Base-by-base conservation (phyloP, 2,888 invertebrate species). In the Anoncus sp. region DNA sequence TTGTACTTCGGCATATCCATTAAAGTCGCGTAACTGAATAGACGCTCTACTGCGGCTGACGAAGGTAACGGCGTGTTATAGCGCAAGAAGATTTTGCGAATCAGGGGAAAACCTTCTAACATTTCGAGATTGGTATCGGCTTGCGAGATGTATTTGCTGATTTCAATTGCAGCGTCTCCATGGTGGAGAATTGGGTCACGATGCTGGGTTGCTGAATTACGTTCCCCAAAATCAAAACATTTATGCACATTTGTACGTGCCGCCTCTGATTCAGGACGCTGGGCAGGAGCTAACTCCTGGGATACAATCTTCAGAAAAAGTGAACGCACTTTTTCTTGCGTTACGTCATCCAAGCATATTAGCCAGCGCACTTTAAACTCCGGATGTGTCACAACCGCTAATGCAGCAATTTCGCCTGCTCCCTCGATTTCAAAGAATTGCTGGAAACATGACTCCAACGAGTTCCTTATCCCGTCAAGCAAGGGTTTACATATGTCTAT, bases 11-110 rank as follows among this genome's bases (percentile, higher is more conserved):
- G 62, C 16, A 63, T 47, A 22, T 63, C 47, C 62, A 63, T 63
- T 31, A 63, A 47, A n/a, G 62, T 63, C 14, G 62, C 62, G 31
- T 63, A 63, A n/a, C 47, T 47, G 62, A 63, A 63, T 16, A 63
- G 18, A 12, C 62, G 45, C 18, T 63, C 62, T 7, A 63, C 62
- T 6, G 62, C 47, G n/a, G 62, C 62, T 16, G 62, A 63, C 18
- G 62, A 63, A 2, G 62, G 62, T 31, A 63, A 31, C 14, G 62
- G 62, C 18, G 62, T 63, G 22, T 62, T 62, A 62, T 62, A 47
- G 16, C n/a, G 43, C 3, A 62, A 16, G 16, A 62, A 62, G 20
- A 31, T 35, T 16, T 45, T 14, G 18, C 62, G 62, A 45, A 63
- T 63, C 45, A 47, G 45, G 12, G 47, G 31, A 47, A 47, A 45